phyloP scores from a whole-genome alignment of 1,140 invertebrate species.

The Drosophila pseudoananassae region DNA sequence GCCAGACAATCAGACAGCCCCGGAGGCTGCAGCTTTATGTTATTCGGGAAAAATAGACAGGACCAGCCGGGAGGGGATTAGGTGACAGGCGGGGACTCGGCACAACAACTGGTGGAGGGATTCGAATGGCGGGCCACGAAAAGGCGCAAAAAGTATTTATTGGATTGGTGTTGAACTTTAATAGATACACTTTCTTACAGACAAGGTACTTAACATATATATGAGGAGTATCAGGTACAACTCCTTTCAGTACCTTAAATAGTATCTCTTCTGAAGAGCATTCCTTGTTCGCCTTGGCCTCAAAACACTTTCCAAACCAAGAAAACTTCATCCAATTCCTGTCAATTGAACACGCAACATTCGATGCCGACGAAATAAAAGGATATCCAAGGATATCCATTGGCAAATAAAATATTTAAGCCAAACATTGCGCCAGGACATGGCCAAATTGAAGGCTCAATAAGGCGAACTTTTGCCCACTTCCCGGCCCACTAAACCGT shows the following conservation, averaged over 20 bases:
- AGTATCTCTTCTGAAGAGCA: constrained; percentile 8
- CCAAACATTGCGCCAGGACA: constrained; percentile 59
- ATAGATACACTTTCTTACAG: constrained; percentile 10
- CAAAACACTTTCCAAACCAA: neutral
- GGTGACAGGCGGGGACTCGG: neutral
- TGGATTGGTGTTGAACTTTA: neutral
- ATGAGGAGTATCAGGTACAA: too few species aligned
- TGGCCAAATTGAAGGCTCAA: constrained; percentile 64
- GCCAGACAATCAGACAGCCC: constrained; percentile 66
- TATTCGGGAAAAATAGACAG: constrained; percentile 6
- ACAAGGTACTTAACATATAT: too few species aligned
- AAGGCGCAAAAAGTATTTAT: constrained; percentile 35
- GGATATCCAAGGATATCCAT: constrained; percentile 29
- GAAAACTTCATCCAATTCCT: constrained; percentile 35
- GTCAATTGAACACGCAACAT: constrained; percentile 50
- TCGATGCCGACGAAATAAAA: neutral
- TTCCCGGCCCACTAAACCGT: constrained; percentile 63
- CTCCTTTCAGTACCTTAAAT: too few species aligned
- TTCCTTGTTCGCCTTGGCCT: constrained; percentile 13
- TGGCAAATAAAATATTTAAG: constrained; percentile 71
- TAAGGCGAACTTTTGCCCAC: constrained; percentile 53
- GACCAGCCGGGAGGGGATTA: constrained; percentile 18
- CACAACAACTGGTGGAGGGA: constrained; percentile 18
- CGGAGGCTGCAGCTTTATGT: constrained; percentile 30
- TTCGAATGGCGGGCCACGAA: constrained; percentile 32